Evolutionary conservation across 2,797 vertebrate species (phyloP).

Genomic region (Poecilia picta): DNA sequence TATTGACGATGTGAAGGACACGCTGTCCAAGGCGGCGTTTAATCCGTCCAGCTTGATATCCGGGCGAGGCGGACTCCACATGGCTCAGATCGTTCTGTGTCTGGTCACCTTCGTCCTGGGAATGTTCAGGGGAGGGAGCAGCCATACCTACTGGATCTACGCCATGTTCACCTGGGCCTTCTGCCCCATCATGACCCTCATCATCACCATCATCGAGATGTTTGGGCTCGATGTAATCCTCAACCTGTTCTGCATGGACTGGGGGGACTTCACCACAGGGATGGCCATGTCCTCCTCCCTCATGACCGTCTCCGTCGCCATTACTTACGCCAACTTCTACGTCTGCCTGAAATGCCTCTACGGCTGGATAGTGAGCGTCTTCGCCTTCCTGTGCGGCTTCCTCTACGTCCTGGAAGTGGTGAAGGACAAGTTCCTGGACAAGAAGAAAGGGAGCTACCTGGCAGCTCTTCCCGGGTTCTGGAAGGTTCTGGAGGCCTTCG

Average conservation of each 20-base stretch:
- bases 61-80: constrained; percentile 62
- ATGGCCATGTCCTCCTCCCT: constrained; percentile 84
- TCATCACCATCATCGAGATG: constrained; percentile 83
- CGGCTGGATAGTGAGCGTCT: constrained; percentile 69
- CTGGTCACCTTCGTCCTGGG: constrained; percentile 63
- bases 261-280: constrained; percentile 81
- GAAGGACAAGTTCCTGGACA: constrained; percentile 71
- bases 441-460: constrained; percentile 78
- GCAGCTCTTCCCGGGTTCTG: constrained; percentile 83
- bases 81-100: constrained; percentile 63
- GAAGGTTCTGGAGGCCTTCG: constrained; percentile 85
- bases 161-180: constrained; percentile 88
- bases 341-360: constrained; percentile 57
- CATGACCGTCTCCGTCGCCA: constrained; percentile 82
- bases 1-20: constrained; percentile 44
- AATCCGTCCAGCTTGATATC: constrained; percentile 51
- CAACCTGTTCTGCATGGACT: constrained; percentile 64
- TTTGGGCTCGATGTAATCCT: constrained; percentile 68
- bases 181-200: constrained; percentile 79
- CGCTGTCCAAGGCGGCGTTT: constrained; percentile 56
- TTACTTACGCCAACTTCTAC: constrained; percentile 80
- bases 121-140: constrained; percentile 55
- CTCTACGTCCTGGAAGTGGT: constrained; percentile 79
- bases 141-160: constrained; percentile 75
- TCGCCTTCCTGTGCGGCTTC: constrained; percentile 75